These are phyloP conservation scores for Microcebus jonahi DNA, from an alignment of 2,113 vertebrate genomes.

Conservation along the genomic window DNA sequence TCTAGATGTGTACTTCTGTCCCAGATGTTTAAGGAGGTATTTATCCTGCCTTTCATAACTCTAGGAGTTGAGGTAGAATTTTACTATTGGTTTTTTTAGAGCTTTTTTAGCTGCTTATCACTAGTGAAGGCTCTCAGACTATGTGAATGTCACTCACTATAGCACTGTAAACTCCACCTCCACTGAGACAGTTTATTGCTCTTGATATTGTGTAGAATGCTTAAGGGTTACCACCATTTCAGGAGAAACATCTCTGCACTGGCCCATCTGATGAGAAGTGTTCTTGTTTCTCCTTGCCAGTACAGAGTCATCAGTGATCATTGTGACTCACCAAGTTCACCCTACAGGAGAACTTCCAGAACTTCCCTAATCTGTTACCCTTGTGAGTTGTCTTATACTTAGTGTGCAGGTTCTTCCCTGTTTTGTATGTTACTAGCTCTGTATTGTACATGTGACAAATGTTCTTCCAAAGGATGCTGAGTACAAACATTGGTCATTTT, in stretches of 20 bases:
- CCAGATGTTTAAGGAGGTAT: constrained; percentile 35
- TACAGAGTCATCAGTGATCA: background rate
- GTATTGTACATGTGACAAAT: background rate
- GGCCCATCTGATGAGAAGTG: background rate
- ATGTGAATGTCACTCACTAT: background rate
- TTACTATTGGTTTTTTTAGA: constrained; percentile 1
- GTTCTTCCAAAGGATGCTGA: constrained; percentile 35
- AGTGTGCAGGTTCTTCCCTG: background rate
- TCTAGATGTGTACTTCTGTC: constrained; percentile 5
- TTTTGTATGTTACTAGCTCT: background rate
- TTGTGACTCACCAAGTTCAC: background rate
- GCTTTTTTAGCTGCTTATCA: background rate
- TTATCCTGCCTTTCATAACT: constrained; percentile 37
- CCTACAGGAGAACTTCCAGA: background rate
- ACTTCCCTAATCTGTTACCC: background rate
- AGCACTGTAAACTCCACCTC: background rate
- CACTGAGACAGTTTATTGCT: background rate
- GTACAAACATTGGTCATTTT: background rate
- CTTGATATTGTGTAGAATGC: background rate
- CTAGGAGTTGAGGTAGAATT: background rate
- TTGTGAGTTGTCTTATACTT: constrained; percentile 10
- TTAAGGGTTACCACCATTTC: background rate
- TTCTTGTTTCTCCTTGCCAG: background rate
- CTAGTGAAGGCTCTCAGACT: background rate
- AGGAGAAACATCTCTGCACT: background rate